Conservation (phyloP, 2,797 vertebrate species). For the Lophius americanus region DNA sequence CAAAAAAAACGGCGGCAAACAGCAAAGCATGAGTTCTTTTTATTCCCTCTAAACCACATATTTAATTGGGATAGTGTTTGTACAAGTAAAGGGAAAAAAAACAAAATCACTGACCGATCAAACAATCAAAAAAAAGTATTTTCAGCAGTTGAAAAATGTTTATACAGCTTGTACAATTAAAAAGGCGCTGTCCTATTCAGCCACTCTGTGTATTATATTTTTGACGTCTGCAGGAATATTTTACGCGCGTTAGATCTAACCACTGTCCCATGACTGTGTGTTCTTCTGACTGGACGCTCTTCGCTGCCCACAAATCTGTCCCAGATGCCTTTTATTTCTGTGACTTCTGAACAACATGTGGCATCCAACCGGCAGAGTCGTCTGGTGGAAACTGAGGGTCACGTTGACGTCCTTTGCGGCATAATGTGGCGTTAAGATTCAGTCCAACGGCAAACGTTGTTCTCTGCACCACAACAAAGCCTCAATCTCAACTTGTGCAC, state of each 20-base stretch:
- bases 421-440: conserved; percentile 42
- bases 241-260: not conserved
- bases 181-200: not conserved
- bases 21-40: not conserved
- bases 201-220: not conserved
- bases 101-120: no score
- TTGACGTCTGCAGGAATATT: not conserved
- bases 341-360: no score
- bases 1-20: not conserved
- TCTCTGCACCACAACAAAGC: conserved; percentile 58
- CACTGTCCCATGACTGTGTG: not conserved
- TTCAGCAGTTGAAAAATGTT: not conserved
- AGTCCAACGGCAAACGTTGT: conserved; percentile 57
- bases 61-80: no score
- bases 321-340: not conserved
- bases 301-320: conserved; percentile 28
- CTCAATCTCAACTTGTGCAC: conserved; percentile 48
- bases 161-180: not conserved
- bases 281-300: conserved; percentile 25
- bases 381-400: conserved; percentile 53
- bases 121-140: not conserved
- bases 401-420: conserved; percentile 28
- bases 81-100: no score
- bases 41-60: no score
- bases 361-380: conserved; percentile 17